Evolutionary conservation across 2,113 vertebrate genomes (phyloP).

Genomic region (Orientallactaga bullata): DNA sequence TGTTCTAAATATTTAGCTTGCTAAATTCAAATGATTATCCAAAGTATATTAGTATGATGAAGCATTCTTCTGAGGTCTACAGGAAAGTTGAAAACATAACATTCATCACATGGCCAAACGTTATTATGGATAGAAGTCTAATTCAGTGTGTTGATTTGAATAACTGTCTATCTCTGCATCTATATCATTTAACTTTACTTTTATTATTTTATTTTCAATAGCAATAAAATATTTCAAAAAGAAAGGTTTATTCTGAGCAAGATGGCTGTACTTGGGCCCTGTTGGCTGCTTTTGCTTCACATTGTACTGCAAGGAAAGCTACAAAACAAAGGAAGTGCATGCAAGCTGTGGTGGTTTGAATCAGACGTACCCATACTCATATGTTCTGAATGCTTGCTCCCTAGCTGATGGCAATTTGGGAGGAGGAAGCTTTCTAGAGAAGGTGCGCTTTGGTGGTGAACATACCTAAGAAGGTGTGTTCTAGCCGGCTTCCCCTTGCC

Average conservation of each 20-base stretch:
- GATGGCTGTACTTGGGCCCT: background rate
- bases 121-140: conserved; percentile 4
- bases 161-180: background rate
- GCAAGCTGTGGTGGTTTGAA: too few relatives aligned
- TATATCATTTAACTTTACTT: conserved; percentile 19
- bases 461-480: too few relatives aligned
- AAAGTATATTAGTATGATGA: conserved; percentile 20
- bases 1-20: conserved; percentile 76
- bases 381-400: too few relatives aligned
- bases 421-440: too few relatives aligned
- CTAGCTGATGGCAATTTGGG: too few relatives aligned
- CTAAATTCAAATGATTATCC: conserved; percentile 56
- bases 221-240: conserved; percentile 44
- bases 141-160: background rate
- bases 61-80: conserved; percentile 9
- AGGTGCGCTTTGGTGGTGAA: too few relatives aligned
- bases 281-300: conserved; percentile 15
- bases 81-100: conserved; percentile 26
- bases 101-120: conserved; percentile 25
- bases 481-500: too few relatives aligned
- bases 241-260: background rate
- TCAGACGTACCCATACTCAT: too few relatives aligned
- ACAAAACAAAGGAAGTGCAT: background rate
- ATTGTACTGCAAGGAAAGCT: background rate
- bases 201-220: conserved; percentile 46